phyloP scores from a whole-genome alignment of 2,888 invertebrate genomes.

The Alitta virens region DNA sequence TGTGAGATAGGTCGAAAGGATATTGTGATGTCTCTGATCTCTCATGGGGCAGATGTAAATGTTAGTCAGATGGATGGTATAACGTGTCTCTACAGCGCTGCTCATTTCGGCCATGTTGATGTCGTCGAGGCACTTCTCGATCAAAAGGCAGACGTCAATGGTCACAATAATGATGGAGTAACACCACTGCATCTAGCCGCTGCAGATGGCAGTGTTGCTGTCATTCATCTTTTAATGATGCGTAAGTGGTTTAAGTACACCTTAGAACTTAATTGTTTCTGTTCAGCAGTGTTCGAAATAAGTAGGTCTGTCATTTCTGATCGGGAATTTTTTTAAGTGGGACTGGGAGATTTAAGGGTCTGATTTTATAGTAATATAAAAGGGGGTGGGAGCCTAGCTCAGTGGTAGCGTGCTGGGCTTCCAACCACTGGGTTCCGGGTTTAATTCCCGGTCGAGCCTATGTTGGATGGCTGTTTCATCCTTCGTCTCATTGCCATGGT shows the following conservation, averaged over 20 bases:
- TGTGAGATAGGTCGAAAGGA: slow-evolving; percentile 8
- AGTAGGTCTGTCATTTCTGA: no score
- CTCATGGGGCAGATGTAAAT: slow-evolving; percentile 15
- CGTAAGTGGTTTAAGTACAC: background rate
- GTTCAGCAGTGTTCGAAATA: no score
- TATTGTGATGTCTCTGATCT: background rate
- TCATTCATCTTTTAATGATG: slow-evolving; percentile 10
- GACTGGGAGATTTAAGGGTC: no score
- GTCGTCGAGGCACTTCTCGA: slow-evolving; percentile 4
- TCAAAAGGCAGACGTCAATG: background rate
- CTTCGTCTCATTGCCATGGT: no score
- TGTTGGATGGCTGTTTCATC: no score
- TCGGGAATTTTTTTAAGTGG: no score
- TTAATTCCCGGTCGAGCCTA: no score
- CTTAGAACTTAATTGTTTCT: no score
- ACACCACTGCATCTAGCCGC: slow-evolving; percentile 17
- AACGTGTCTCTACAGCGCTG: slow-evolving; percentile 16
- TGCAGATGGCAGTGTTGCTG: slow-evolving; percentile 10
- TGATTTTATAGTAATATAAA: no score
- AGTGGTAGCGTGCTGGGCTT: no score
- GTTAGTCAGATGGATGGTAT: slow-evolving; percentile 13
- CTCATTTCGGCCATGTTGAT: slow-evolving; percentile 17
- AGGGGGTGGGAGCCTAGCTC: no score
- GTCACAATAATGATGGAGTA: background rate
- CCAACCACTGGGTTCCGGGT: no score